Conservation (phyloP, 2,113 vertebrate genomes). For the Aptenodytes patagonicus region DNA sequence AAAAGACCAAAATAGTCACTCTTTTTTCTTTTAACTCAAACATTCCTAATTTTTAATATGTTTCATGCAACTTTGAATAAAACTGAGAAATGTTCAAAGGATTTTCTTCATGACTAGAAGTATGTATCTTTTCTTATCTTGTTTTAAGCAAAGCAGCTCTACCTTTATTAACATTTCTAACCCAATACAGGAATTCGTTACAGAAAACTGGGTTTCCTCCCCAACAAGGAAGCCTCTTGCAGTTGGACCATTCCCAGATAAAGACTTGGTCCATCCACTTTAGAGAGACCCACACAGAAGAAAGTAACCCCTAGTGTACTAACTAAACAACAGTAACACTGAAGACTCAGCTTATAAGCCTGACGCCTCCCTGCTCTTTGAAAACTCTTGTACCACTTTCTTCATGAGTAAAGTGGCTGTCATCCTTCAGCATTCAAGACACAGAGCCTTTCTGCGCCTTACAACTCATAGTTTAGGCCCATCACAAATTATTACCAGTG, state of each 20-base stretch:
- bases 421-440: neutral
- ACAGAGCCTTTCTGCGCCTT: neutral
- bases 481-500: neutral
- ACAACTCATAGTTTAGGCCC: neutral
- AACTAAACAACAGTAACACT: fast-evolving
- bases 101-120: neutral
- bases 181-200: neutral
- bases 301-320: neutral
- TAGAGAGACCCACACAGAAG: neutral
- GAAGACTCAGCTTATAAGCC: neutral
- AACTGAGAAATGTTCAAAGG: neutral
- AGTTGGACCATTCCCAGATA: neutral
- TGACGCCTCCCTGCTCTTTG: neutral
- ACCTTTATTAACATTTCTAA: neutral
- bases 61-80: constrained; percentile 23
- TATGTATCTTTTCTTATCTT: neutral
- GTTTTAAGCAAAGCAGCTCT: neutral
- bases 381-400: neutral
- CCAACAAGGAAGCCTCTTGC: neutral
- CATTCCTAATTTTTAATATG: neutral
- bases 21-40: neutral
- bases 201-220: neutral
- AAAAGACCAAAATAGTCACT: neutral
- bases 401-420: neutral
- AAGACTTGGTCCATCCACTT: neutral